Percentiles rank a stretch among this genome's conserved stretches.
Conservation (phyloP, 2,113 vertebrate genomes). For the Rhinogobius similis region DNA sequence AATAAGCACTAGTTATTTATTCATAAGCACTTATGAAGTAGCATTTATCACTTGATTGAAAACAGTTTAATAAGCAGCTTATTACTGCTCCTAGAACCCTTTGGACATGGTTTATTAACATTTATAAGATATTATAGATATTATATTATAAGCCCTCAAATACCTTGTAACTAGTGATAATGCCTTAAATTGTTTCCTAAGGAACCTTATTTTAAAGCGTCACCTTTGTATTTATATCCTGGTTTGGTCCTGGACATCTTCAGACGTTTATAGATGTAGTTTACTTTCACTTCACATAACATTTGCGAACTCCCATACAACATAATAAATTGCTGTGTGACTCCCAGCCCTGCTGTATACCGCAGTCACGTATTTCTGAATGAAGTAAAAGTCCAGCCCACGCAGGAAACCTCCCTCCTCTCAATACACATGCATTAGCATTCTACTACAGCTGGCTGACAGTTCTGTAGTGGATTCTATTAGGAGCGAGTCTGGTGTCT, state of each 20-base stretch:
- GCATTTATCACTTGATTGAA: no score
- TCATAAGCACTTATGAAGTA: no score
- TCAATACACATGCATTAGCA: slow-evolving; percentile 21
- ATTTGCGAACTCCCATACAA: not conserved
- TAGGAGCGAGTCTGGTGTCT: slow-evolving; percentile 54
- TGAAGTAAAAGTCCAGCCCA: slow-evolving; percentile 21
- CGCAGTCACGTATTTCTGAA: slow-evolving; percentile 39
- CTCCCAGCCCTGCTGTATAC: not conserved
- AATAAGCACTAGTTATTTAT: no score
- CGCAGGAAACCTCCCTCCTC: slow-evolving; percentile 10
- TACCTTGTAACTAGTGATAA: no score
- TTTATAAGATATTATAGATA: no score
- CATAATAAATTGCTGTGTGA: not conserved
- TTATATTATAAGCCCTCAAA: no score
- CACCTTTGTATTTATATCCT: not conserved
- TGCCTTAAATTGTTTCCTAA: no score
- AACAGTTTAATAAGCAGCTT: no score
- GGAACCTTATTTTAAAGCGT: no score
- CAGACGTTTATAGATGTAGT: not conserved
- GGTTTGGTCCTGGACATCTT: not conserved
- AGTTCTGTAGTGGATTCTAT: slow-evolving; percentile 44
- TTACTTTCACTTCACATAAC: not conserved
- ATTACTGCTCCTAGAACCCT: no score
- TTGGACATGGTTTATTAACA: no score
- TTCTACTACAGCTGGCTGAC: slow-evolving; percentile 53